Conservation (phyloP, 2,888 invertebrate species). For the Tricholauxania praeusta region DNA sequence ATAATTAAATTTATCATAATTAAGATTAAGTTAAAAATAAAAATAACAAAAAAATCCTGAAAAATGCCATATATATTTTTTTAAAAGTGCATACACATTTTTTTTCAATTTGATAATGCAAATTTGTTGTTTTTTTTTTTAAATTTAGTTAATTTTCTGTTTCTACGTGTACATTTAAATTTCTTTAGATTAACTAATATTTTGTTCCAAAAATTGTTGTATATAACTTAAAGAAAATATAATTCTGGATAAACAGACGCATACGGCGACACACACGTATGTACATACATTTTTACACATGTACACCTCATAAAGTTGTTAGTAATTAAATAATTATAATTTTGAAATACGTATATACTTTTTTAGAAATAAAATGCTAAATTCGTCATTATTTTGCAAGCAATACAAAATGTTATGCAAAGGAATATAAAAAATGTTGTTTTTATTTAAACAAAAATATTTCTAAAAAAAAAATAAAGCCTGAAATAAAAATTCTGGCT, state of each 20-base stretch:
- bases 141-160: background rate
- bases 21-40: constrained; percentile 22
- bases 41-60: constrained; percentile 29
- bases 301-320: constrained; percentile 9
- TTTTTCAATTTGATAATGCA: constrained; percentile 18
- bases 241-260: constrained; percentile 26
- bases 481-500: too few relatives aligned
- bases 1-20: background rate
- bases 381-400: constrained; percentile 24
- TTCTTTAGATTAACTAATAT: constrained; percentile 9
- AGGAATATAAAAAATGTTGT: constrained; percentile 1
- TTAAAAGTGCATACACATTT: constrained; percentile 24
- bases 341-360: constrained; percentile 8
- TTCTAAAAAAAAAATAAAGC: too few relatives aligned
- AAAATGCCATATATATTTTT: constrained; percentile 33
- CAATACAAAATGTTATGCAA: constrained; percentile 27
- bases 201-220: constrained; percentile 26
- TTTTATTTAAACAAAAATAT: constrained; percentile 11
- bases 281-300: constrained; percentile 9
- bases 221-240: constrained; percentile 12
- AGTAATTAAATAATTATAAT: constrained; percentile 10
- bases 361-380: constrained; percentile 23
- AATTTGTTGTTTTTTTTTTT: background rate
- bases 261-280: constrained; percentile 4
- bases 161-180: background rate